Percentiles rank a stretch among this genome's conserved stretches.
Conservation (phyloP, 2,888 invertebrate genomes). For the Nephrotoma appendiculata region DNA sequence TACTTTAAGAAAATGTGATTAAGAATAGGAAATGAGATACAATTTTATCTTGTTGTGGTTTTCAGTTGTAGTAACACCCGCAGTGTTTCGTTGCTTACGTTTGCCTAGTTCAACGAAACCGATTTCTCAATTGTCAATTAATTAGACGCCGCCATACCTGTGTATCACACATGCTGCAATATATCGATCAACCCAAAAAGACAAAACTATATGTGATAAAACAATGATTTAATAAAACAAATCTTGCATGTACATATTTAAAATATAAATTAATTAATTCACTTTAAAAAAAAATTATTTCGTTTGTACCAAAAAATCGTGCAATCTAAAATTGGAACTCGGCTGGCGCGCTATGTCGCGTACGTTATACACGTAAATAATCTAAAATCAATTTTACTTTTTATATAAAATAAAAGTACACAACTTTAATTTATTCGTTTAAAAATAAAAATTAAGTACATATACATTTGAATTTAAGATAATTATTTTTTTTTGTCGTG, state of each 20-base stretch:
- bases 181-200: neutral
- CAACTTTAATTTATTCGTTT: neutral
- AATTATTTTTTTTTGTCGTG: neutral
- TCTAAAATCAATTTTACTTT: neutral
- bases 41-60: neutral
- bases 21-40: neutral
- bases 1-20: neutral
- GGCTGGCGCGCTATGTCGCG: neutral
- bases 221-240: neutral
- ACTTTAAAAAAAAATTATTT: neutral
- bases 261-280: neutral
- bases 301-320: neutral
- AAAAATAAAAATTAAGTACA: neutral
- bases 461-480: neutral
- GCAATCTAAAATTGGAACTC: neutral
- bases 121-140: neutral
- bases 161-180: neutral
- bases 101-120: neutral
- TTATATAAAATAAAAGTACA: neutral
- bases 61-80: neutral
- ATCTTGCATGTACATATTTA: neutral
- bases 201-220: neutral
- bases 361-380: neutral
- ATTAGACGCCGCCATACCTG: neutral
- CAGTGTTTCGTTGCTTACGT: neutral